Conservation (phyloP, 1,140 invertebrate genomes). For the Lepidostoma basale region DNA sequence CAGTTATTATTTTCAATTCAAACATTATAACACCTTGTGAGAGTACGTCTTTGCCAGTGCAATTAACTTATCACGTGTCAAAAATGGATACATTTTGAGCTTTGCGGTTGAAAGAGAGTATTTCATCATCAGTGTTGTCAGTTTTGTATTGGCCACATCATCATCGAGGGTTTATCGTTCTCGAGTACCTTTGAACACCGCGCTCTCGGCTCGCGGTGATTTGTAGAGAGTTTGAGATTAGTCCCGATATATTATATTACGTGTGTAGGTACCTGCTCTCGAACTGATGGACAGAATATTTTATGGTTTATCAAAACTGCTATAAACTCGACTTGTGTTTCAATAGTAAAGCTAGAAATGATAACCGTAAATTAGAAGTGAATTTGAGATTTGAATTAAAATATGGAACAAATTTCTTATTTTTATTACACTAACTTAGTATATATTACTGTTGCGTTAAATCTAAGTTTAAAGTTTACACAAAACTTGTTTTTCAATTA, state of each 20-base stretch:
- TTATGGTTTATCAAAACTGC: not conserved
- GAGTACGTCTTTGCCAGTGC: not conserved
- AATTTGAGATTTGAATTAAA: too few relatives aligned
- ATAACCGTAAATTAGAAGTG: too few relatives aligned
- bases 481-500: too few relatives aligned
- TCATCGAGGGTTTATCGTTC: slow-evolving; percentile 2
- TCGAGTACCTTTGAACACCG: not conserved
- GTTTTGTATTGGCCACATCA: slow-evolving; percentile 7
- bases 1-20: too few relatives aligned
- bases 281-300: not conserved
- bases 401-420: too few relatives aligned
- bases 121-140: slow-evolving; percentile 14
- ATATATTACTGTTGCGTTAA: too few relatives aligned
- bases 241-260: slow-evolving; percentile 1
- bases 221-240: not conserved
- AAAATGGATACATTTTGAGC: not conserved
- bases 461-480: too few relatives aligned
- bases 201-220: not conserved
- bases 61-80: slow-evolving; percentile 14
- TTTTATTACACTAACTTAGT: too few relatives aligned
- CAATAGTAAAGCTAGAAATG: too few relatives aligned
- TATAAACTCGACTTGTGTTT: too few relatives aligned
- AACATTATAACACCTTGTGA: too few relatives aligned
- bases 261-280: too few relatives aligned
- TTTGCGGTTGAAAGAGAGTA: slow-evolving; percentile 9